phyloP scores from a whole-genome alignment of 2,888 invertebrate species.

The Papilio demoleus region DNA sequence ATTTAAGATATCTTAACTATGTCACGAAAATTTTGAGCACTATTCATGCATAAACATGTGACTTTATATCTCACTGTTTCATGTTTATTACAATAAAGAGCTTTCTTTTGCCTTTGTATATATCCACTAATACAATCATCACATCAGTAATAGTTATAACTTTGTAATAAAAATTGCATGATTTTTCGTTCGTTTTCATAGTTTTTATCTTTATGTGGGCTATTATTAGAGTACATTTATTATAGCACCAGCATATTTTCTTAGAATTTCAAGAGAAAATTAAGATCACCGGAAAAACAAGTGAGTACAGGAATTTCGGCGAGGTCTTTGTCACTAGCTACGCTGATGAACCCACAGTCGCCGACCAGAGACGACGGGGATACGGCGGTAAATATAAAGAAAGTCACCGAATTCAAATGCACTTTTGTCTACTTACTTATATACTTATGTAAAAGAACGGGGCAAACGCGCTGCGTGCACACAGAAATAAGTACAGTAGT shows the following conservation, averaged over 20 bases:
- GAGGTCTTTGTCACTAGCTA: slow-evolving; percentile 74
- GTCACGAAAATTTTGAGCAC: neutral
- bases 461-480: too few species aligned
- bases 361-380: slow-evolving; percentile 64
- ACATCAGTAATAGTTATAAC: too few species aligned
- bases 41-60: neutral
- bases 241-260: slow-evolving; percentile 37
- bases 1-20: too few species aligned
- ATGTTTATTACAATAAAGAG: neutral
- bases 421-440: neutral
- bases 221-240: neutral
- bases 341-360: slow-evolving; percentile 70
- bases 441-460: too few species aligned
- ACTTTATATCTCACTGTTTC: neutral
- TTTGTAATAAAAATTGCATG: neutral
- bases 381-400: slow-evolving; percentile 44
- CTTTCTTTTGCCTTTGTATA: neutral
- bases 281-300: slow-evolving; percentile 82
- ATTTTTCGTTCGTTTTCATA: neutral
- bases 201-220: neutral
- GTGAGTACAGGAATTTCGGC: slow-evolving; percentile 69
- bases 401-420: neutral
- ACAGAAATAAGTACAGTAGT: too few species aligned
- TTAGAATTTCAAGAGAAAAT: slow-evolving; percentile 86
- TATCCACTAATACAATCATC: too few species aligned